Percentiles rank a stretch among this genome's conserved stretches.
Conservation (phyloP, 2,888 invertebrate species). For the Branchinecta sandiegonensis region DNA sequence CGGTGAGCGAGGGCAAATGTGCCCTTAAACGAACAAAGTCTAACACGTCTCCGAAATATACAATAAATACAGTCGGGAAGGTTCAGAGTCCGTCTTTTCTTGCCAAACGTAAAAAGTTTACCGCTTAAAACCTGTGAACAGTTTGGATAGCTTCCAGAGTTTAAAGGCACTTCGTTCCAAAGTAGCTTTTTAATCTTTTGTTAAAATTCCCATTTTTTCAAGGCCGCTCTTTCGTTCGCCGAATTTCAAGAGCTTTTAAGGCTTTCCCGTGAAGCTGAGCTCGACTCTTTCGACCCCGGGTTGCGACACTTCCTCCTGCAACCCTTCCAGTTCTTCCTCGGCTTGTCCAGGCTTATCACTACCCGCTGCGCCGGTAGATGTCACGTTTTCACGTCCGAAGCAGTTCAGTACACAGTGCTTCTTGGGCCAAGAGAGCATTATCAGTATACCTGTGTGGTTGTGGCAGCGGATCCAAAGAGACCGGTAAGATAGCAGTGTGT, state of each 20-base stretch:
- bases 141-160: too few relatives aligned
- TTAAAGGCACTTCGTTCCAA: too few relatives aligned
- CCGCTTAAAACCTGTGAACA: too few relatives aligned
- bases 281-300: slow-evolving; percentile 45
- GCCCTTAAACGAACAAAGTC: too few relatives aligned
- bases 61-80: too few relatives aligned
- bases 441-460: background rate
- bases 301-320: slow-evolving; percentile 46
- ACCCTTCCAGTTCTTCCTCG: slow-evolving; percentile 48
- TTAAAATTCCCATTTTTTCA: slow-evolving; percentile 20
- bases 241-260: slow-evolving; percentile 50
- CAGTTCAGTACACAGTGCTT: slow-evolving; percentile 6
- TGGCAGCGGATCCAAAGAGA: slow-evolving; percentile 8
- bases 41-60: too few relatives aligned
- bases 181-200: too few relatives aligned
- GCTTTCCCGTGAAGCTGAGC: slow-evolving; percentile 43
- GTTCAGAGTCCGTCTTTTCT: too few relatives aligned
- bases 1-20: too few relatives aligned
- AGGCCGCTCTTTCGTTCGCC: slow-evolving; percentile 39
- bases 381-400: background rate
- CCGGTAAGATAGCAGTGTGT: background rate
- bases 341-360: slow-evolving; percentile 43
- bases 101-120: too few relatives aligned
- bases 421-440: slow-evolving; percentile 6
- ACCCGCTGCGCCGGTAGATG: slow-evolving; percentile 1